A percentile compares a stretch with the other conserved stretches of the same genome.
These are phyloP conservation scores for Hyperopisus bebe DNA, from an alignment of 2,113 vertebrate genomes.

Conservation along the genomic window DNA sequence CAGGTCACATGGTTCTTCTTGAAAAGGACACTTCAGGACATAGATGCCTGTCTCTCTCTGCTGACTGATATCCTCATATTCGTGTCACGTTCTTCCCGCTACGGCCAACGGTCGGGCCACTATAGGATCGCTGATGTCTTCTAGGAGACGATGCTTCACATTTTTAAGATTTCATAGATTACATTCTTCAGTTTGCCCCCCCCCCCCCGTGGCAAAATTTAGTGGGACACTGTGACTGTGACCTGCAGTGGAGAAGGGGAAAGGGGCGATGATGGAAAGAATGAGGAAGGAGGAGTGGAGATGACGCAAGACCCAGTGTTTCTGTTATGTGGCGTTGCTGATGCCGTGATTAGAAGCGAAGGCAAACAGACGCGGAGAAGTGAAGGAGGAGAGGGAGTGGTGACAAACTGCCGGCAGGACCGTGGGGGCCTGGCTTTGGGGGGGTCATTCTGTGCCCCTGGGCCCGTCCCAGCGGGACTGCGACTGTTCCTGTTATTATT, in stretches of 20 bases:
- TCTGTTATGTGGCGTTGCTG: constrained; percentile 56
- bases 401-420: constrained; percentile 51
- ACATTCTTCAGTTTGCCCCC: neutral
- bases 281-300: constrained; percentile 35
- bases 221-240: neutral
- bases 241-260: constrained; percentile 20
- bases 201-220: neutral
- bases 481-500: constrained; percentile 12
- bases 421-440: neutral
- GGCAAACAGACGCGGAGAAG: constrained; percentile 60
- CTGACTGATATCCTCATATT: neutral
- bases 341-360: constrained; percentile 59
- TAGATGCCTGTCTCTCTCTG: neutral
- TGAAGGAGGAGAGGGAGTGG: constrained; percentile 21
- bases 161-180: constrained; percentile 12
- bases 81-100: neutral
- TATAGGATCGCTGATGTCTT: neutral
- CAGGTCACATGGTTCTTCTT: neutral
- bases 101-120: neutral
- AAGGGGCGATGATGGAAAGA: neutral
- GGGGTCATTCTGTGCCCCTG: constrained; percentile 23
- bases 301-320: constrained; percentile 49
- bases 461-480: neutral
- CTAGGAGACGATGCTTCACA: neutral
- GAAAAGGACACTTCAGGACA: neutral